Conservation (phyloP, 2,797 vertebrate species). For the Acestrorhynchus altus region DNA sequence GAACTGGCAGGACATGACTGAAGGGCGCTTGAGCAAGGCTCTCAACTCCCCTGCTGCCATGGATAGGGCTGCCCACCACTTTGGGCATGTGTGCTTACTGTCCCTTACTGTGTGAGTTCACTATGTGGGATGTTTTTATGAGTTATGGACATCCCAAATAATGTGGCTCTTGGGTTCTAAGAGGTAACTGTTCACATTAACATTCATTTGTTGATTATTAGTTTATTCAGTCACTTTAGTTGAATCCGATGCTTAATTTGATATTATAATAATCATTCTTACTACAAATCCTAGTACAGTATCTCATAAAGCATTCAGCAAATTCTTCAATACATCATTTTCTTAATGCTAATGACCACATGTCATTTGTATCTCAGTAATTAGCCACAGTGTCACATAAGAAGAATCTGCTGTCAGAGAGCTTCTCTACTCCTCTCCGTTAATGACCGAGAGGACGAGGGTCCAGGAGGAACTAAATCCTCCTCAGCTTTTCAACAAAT, state of each 20-base stretch:
- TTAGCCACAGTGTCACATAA: neutral
- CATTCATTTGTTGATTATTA: neutral
- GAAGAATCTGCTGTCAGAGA: neutral
- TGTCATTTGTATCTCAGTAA: neutral
- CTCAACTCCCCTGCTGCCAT: too few species aligned
- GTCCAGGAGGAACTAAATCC: neutral
- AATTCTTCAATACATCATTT: neutral
- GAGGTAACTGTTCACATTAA: too few species aligned
- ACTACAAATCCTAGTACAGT: neutral
- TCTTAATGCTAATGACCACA: neutral
- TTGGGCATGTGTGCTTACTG: too few species aligned
- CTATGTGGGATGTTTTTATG: too few species aligned
- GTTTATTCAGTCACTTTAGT: neutral
- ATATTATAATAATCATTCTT: neutral
- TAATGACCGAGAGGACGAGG: neutral
- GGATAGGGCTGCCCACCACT: too few species aligned
- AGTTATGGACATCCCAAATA: too few species aligned
- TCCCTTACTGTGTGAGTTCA: too few species aligned
- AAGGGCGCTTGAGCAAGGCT: too few species aligned
- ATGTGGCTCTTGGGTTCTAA: too few species aligned
- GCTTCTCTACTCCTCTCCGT: too few species aligned
- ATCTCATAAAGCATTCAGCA: neutral
- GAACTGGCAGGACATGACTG: too few species aligned
- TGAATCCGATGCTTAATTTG: neutral
- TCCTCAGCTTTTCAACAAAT: constrained; percentile 21